A percentile compares a stretch with the other conserved stretches of the same genome.
Conservation (phyloP, 2,113 vertebrate species). For the Lagopus muta region DNA sequence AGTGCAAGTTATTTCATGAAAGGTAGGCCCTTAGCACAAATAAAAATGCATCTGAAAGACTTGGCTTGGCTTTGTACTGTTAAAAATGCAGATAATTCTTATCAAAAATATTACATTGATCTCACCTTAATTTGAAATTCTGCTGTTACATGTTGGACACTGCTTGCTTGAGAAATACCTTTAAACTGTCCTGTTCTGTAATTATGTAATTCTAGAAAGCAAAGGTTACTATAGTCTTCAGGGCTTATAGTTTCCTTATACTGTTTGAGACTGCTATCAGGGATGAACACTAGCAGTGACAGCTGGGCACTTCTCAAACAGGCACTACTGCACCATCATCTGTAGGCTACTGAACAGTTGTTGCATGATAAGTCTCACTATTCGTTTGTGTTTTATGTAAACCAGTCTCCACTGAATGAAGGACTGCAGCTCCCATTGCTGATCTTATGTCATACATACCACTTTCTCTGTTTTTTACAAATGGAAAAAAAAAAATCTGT, state of each 20-base stretch:
- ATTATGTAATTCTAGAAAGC: neutral
- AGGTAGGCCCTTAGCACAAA: neutral
- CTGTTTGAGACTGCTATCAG: neutral
- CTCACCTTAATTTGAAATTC: neutral
- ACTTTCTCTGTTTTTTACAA: neutral
- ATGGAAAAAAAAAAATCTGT: neutral
- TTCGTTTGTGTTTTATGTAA: neutral
- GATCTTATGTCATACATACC: neutral
- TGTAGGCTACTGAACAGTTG: neutral
- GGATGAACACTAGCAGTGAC: neutral
- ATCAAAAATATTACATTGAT: neutral
- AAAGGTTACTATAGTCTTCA: accelerated
- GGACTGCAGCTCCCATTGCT: neutral
- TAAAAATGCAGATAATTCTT: neutral
- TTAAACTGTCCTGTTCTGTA: neutral
- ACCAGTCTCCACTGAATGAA: neutral
- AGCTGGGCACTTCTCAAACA: neutral
- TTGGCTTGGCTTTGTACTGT: neutral
- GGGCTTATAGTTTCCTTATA: neutral
- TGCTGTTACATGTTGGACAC: neutral
- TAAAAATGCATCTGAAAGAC: neutral
- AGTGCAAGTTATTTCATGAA: neutral
- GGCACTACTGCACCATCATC: neutral
- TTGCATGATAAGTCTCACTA: neutral
- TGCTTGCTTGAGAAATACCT: neutral